Evolutionary conservation across 2,888 invertebrate species (phyloP), one percentile per base, ranked within the genome.

Genomic region (Limnephilus lunatus): DNA sequence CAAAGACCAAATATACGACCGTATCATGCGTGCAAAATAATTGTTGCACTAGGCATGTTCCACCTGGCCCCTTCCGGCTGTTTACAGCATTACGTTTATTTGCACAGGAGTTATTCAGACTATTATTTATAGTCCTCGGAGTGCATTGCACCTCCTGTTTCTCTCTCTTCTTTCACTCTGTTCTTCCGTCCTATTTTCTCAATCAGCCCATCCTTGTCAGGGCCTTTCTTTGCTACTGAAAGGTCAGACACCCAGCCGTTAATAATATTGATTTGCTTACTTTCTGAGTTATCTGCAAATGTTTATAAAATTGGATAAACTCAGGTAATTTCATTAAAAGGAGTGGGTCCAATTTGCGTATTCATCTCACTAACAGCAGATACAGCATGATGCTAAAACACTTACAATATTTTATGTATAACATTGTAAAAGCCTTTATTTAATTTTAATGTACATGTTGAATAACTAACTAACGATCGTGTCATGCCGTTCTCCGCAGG

Each of bases 91-190:
- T n/a, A 68, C 68, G n/a, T 68, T 68, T 68, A 83, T 83, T 83
- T 83, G 83, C 83, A 83, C 83, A 11, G 83, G 83, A 32, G 83
- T 83, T 39, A 30, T 35, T 83, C 82, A 35, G 82, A 68, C 32
- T 83, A 83, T 83, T 83, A 83, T 83, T 83, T 83, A 83, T 83
- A 83, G 83, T 83, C 83, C 32, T 39, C 32, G 9, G 82, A 83
- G 83, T 25, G 83, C 83, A 39, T 83, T 83, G 83, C 83, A 19
- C 83, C 15, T 39, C 19, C 31, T 39, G 2, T 39, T 83, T 35
- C 25, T 32, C 82, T 25, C 9, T 68, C 68, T 68, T 68, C 68
- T 68, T 68, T 25, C 68, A n/a, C 68, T 25, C 68, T 68, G 68
- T 68, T 68, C 68, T 25, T n/a, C 68, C 68, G 9, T 68, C 25